Percentiles rank a stretch among this genome's conserved stretches.
Evolutionary conservation across 2,113 vertebrate genomes (phyloP).

Genomic region (Isurus oxyrinchus): DNA sequence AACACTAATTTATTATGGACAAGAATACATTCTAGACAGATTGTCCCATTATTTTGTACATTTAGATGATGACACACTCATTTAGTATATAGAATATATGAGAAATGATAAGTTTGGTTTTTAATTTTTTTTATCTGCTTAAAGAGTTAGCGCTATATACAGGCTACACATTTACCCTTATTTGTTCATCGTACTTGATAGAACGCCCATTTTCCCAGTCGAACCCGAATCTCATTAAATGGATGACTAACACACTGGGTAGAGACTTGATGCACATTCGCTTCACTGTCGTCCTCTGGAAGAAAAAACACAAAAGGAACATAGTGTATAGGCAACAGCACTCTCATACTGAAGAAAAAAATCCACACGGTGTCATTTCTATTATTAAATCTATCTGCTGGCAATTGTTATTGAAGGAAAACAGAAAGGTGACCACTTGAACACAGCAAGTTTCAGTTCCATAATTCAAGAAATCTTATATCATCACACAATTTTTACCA

Average conservation of each 20-base stretch:
- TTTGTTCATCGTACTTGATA: constrained; percentile 98
- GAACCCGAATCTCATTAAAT: constrained; percentile 97
- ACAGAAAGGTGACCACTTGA: neutral
- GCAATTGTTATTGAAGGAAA: neutral
- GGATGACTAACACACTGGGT: constrained; percentile 88
- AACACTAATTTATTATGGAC: neutral
- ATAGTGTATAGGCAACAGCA: neutral
- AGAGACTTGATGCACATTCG: constrained; percentile 93
- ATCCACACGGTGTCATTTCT: neutral
- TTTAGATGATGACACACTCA: neutral
- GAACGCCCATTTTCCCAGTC: constrained; percentile 98
- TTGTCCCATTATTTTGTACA: neutral
- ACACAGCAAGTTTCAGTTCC: neutral
- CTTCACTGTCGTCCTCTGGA: constrained; percentile 93
- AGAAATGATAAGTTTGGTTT: neutral
- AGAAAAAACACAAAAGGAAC: constrained; percentile 41
- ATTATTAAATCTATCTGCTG: neutral
- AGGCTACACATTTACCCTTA: constrained; percentile 66
- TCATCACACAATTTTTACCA: neutral
- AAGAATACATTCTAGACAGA: neutral
- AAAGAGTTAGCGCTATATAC: neutral
- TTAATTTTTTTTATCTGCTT: neutral
- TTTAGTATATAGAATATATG: neutral
- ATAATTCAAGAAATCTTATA: neutral
- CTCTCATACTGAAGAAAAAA: neutral